These are phyloP conservation scores for Taenioides sp. DNA, from an alignment of 2,797 vertebrate genomes.

Conservation along the genomic window DNA sequence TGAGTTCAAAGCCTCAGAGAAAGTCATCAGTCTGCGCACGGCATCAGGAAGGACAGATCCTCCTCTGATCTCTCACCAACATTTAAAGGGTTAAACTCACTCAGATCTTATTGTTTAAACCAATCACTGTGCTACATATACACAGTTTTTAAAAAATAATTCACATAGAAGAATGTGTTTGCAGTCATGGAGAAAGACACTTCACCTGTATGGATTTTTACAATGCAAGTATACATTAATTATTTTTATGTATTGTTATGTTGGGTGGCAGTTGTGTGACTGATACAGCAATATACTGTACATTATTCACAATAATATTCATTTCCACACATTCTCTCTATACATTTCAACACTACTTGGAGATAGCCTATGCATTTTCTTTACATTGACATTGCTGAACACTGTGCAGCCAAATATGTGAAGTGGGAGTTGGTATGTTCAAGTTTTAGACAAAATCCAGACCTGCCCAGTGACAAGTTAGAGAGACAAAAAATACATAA, in stretches of 20 bases:
- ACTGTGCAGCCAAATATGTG: not conserved
- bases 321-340: not conserved
- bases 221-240: no score
- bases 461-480: not conserved
- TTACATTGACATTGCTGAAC: not conserved
- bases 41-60: not conserved
- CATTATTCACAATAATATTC: no score
- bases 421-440: not conserved
- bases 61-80: not conserved
- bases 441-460: not conserved
- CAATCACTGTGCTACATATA: not conserved
- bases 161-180: not conserved
- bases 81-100: slow-evolving; percentile 6
- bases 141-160: not conserved
- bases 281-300: no score
- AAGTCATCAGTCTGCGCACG: not conserved
- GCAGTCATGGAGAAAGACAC: not conserved
- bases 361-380: not conserved
- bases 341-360: not conserved
- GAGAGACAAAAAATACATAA: not conserved
- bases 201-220: not conserved
- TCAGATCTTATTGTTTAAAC: slow-evolving; percentile 3
- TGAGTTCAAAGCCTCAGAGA: slow-evolving; percentile 10
- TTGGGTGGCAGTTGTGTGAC: no score
- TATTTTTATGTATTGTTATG: no score